These are phyloP conservation scores for Oreortyx pictus DNA, from an alignment of 2,797 vertebrate species.

Conservation along the genomic window DNA sequence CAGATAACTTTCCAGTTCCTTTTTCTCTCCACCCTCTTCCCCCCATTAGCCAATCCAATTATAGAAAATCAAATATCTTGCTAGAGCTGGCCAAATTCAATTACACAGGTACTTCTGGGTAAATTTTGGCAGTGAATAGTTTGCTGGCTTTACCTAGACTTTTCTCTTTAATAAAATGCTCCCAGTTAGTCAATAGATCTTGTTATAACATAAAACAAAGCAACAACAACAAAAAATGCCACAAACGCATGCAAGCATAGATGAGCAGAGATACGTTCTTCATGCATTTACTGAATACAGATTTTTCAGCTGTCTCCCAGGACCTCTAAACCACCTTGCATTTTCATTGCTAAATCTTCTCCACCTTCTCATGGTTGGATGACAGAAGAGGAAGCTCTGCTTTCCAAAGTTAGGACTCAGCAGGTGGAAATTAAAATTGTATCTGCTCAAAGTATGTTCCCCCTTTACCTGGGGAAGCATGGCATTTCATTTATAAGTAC, in stretches of 20 bases:
- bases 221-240: neutral
- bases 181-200: slow-evolving; percentile 58
- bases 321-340: neutral
- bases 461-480: neutral
- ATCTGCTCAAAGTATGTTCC: neutral
- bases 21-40: slow-evolving; percentile 46
- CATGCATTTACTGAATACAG: neutral
- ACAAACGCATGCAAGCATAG: neutral
- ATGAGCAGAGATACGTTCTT: neutral
- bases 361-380: neutral
- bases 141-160: slow-evolving; percentile 59
- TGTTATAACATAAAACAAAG: slow-evolving; percentile 56
- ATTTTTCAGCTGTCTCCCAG: neutral
- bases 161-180: slow-evolving; percentile 64
- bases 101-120: slow-evolving; percentile 74
- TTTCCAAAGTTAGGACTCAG: neutral
- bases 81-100: slow-evolving; percentile 71
- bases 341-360: neutral
- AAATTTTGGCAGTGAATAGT: slow-evolving; percentile 72
- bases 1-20: slow-evolving; percentile 56
- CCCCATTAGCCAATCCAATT: slow-evolving; percentile 75
- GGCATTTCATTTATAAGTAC: neutral
- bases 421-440: neutral
- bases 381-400: neutral
- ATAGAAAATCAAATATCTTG: slow-evolving; percentile 76